phyloP scores from a whole-genome alignment of 2,113 vertebrate genomes.

The Naja naja region DNA sequence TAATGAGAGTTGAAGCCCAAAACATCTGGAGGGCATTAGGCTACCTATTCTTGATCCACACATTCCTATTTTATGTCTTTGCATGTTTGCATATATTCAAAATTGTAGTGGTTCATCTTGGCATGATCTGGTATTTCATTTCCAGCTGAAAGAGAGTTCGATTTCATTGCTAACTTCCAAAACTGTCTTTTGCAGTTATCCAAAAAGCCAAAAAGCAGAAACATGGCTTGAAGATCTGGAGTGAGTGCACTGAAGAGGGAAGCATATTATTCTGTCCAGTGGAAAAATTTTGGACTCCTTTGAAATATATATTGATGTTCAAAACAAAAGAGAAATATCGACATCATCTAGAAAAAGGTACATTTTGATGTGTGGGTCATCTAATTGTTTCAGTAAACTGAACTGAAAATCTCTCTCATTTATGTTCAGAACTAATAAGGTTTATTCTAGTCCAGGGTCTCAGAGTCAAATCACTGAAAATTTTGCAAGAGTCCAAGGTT shows the following conservation, averaged over 20 bases:
- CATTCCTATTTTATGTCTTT: neutral
- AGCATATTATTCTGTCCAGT: constrained; percentile 74
- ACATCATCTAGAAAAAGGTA: constrained; percentile 88
- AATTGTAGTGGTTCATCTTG: neutral
- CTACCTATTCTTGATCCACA: neutral
- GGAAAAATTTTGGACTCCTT: constrained; percentile 68
- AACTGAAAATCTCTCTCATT: neutral
- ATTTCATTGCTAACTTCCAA: neutral
- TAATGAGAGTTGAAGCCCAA: neutral
- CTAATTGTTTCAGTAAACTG: accelerated
- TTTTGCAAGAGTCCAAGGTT: neutral
- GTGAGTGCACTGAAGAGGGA: constrained; percentile 70
- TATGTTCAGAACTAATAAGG: neutral
- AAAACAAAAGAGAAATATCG: constrained; percentile 85
- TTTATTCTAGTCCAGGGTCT: neutral
- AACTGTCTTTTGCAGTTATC: constrained; percentile 73
- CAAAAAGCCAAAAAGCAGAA: constrained; percentile 75
- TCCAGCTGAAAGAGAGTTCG: neutral
- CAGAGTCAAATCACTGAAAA: neutral
- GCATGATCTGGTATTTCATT: constrained; percentile 11
- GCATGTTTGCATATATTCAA: neutral
- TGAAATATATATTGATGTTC: constrained; percentile 78
- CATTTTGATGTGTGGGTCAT: accelerated
- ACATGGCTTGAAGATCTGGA: constrained; percentile 81
- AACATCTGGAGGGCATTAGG: neutral